Conservation (phyloP, 1,140 invertebrate species). For the Drosophila saltans region DNA sequence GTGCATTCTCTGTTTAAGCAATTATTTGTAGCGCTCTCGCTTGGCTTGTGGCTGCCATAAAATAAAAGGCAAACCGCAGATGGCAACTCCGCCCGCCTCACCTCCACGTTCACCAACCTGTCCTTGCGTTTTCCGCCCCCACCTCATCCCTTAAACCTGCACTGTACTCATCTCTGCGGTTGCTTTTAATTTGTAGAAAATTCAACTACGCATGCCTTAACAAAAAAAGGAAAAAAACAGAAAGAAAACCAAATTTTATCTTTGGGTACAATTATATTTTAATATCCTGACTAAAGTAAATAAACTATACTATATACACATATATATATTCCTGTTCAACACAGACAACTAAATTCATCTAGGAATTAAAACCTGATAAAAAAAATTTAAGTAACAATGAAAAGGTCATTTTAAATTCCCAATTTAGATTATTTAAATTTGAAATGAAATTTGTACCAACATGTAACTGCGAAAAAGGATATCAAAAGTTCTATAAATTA, state of each 20-base stretch:
- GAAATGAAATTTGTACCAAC: too few species aligned
- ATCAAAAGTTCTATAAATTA: too few species aligned
- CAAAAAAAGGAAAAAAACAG: conserved; percentile 19
- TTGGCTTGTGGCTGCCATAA: conserved; percentile 27
- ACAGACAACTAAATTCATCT: too few species aligned
- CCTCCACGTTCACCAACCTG: background rate
- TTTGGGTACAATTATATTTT: conserved; percentile 12
- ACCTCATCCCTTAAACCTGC: background rate
- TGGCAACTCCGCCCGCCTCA: conserved; percentile 29
- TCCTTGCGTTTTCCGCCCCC: background rate
- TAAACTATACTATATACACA: background rate
- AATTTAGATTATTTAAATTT: too few species aligned
- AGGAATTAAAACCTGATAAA: too few species aligned
- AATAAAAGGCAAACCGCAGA: conserved; percentile 60
- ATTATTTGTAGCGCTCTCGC: conserved; percentile 60
- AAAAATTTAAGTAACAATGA: too few species aligned
- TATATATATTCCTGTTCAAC: too few species aligned
- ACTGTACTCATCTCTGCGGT: background rate
- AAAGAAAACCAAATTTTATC: conserved; percentile 36
- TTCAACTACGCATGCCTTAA: conserved; percentile 37
- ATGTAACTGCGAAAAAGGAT: too few species aligned
- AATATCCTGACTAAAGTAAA: background rate
- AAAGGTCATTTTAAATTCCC: too few species aligned
- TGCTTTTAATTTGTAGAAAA: conserved; percentile 37
- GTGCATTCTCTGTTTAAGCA: conserved; percentile 60